Conservation (phyloP, 1,140 invertebrate genomes). For the Brachionus koreanus region DNA sequence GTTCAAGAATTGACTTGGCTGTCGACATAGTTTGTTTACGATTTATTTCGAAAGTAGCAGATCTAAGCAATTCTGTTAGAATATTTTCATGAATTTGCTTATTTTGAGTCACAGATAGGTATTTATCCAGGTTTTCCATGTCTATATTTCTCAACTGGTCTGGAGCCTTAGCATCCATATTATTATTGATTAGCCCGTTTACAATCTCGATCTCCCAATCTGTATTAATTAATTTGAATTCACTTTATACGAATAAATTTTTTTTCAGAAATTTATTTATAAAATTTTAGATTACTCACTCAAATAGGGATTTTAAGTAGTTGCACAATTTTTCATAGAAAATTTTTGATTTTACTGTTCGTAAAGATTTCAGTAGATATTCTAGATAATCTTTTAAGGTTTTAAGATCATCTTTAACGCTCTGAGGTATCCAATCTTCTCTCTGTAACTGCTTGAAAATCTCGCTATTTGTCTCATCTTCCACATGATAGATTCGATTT, state of each 20-base stretch:
- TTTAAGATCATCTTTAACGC: conserved; percentile 8
- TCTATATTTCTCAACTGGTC: conserved; percentile 6
- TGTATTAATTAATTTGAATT: conserved; percentile 9
- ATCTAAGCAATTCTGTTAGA: conserved; percentile 1
- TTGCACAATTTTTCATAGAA: conserved; percentile 41
- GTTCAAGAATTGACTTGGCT: neutral
- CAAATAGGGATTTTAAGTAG: conserved; percentile 2
- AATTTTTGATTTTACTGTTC: conserved; percentile 35
- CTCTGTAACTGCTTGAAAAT: neutral
- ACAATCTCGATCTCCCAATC: conserved; percentile 25
- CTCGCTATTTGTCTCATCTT: conserved; percentile 8
- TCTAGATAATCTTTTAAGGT: neutral
- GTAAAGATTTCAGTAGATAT: conserved; percentile 21
- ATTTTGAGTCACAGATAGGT: neutral
- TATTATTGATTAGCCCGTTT: neutral
- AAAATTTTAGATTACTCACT: neutral
- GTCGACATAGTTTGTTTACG: neutral
- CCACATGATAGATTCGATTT: conserved; percentile 10
- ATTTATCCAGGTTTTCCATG: conserved; percentile 25
- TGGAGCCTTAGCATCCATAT: neutral
- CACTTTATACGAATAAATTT: neutral
- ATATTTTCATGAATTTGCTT: conserved; percentile 4
- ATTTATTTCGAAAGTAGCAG: neutral
- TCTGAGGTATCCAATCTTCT: conserved; percentile 33
- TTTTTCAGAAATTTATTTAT: neutral